Evolutionary conservation across 2,888 invertebrate genomes (phyloP), one percentile per base, ranked within the genome.

Genomic region (Lithophane leautieri): DNA sequence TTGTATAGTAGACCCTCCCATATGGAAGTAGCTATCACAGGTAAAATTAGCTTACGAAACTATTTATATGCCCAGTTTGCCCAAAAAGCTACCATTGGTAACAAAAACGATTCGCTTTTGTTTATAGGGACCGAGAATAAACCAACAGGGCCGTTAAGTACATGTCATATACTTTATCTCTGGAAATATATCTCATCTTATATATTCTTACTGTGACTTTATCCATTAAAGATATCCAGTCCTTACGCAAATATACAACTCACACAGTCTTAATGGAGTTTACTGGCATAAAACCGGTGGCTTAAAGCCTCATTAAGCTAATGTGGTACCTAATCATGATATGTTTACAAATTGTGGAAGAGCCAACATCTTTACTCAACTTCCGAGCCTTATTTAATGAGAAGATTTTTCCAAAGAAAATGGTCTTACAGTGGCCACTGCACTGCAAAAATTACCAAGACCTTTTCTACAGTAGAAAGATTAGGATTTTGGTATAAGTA

Each of bases 261-360:
- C 44, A 28, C 16, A 58, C 22, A 44, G 25, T 11, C 34, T 12
- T 67, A 81, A 79, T 76, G 52, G 76, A 76, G 28, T 67, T 70
- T 69, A 71, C 56, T 69, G 9, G 66, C 66, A 83, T 76, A 85
- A 80, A 85, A 82, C 73, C 69, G 72, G 84, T 67, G 44, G 52
- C 72, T 72, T 72, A 50, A 69, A 67, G 72, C 66, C 72, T 81
- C 81, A 82, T 81, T 81, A 67, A 14, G 69, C 72, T 82, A 79
- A 73, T 83, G 81, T 68, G 78, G 62, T 73, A 72, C 47, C 47
- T 68, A 78, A 73, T 78, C 62, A 68, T 62, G 28, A 50, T 72
- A 25, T 70, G 79, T 82, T 69, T 69, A 82, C 83, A 73, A 62
- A 71, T 61, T 67, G 44, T 76, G 65, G 56, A 69, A 28, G 11